Base-by-base conservation (phyloP, 2,113 vertebrate genomes). In the Sporophila hypoxantha region DNA sequence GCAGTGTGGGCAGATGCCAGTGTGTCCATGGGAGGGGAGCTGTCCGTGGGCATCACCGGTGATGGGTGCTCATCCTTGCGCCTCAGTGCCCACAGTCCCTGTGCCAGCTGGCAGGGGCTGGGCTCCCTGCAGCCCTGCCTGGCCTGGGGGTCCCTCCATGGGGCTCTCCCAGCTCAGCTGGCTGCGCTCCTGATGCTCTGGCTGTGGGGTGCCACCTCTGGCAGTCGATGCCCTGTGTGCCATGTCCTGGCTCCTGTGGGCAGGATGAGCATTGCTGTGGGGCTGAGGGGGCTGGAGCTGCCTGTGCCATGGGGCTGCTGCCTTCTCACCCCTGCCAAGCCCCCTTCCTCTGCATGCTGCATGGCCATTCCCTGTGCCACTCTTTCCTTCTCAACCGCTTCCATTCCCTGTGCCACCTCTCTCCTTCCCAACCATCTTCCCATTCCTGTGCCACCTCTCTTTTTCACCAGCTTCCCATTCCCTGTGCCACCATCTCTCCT, bases 151-250 rank as follows among this genome's bases (percentile, higher is more conserved):
- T 47, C 27, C 17, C 39, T 61, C 37, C 36, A 13, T 1, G 18
- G 26, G 34, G 69, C 6, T 70, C 9, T 46, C 34, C 6, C 2
- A 1, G 1, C 52, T 42, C n/a, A 5, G 26, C 0, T 1, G 3
- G 52, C 42, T 85, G 64, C 0, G 0, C 6, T 74, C 18, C 53
- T n/a, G 46, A 34, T 0, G 6, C 20, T 50, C 37, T 37, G 61
- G 21, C 36, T 0, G 0, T 13, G 66, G 22, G 50, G 10, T 52
- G 14, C 41, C 77, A 32, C 6, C 50, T 76, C 55, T 7, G 16
- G 29, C 46, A 52, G 41, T 4, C 0, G 0, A 18, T 19, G 66
- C 7, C 44, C 30, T 0, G 0, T 19, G 62, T 50, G 77, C 61
- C 1, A 0, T 14, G 52, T 62, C 52, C 68, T 8, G 7, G 65